A percentile compares a stretch with the other conserved stretches of the same genome.
phyloP scores from a whole-genome alignment of 2,113 vertebrate species.

The Accipiter virgatus region DNA sequence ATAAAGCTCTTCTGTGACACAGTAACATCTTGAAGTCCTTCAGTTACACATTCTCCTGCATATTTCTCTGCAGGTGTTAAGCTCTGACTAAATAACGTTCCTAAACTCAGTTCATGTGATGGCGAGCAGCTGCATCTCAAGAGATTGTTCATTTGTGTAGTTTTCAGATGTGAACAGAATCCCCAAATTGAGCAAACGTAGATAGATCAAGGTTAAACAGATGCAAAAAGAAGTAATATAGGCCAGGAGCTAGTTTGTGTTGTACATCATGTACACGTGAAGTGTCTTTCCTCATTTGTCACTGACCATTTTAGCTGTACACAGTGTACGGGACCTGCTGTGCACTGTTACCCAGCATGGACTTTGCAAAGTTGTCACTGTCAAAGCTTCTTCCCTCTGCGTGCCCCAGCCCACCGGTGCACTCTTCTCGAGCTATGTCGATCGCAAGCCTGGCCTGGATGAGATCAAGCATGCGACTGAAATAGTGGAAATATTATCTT shows the following conservation, averaged over 20 bases:
- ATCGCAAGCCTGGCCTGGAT: background rate
- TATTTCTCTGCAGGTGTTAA: background rate
- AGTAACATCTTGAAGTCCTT: background rate
- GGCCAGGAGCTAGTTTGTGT: background rate
- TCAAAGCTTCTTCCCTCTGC: background rate
- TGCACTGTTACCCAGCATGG: rapidly evolving
- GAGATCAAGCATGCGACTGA: background rate
- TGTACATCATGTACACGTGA: rapidly evolving
- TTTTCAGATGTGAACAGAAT: background rate
- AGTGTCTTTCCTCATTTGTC: background rate
- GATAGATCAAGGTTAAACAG: background rate
- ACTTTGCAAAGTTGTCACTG: background rate
- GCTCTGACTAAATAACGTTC: background rate
- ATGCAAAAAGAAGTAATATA: background rate
- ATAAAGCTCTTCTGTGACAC: background rate
- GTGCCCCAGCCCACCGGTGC: background rate
- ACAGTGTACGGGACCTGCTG: rapidly evolving
- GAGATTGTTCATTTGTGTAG: background rate
- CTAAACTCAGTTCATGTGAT: background rate
- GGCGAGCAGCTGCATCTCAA: background rate
- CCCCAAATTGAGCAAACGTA: background rate
- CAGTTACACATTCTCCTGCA: background rate
- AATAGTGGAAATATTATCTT: background rate
- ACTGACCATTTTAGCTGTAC: background rate
- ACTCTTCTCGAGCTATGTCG: rapidly evolving